These are phyloP conservation scores for Buphagus erythrorhynchus DNA, from an alignment of 2,797 vertebrate genomes.

Conservation along the genomic window DNA sequence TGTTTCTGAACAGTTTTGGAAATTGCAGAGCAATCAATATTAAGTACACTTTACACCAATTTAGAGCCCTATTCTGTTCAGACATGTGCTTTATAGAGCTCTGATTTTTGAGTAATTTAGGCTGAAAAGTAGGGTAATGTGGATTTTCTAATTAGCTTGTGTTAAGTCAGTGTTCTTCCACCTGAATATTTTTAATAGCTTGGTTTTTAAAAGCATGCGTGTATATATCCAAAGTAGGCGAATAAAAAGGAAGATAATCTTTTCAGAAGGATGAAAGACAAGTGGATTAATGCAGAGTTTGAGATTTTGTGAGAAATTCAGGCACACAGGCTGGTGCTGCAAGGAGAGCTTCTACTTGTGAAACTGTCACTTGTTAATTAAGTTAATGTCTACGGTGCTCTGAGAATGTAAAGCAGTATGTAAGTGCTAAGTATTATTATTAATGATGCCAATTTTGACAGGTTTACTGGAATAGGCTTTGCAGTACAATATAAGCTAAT, in stretches of 20 bases:
- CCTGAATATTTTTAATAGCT: constrained; percentile 52
- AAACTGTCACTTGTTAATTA: constrained; percentile 71
- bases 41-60: constrained; percentile 72
- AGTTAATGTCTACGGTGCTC: constrained; percentile 35
- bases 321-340: neutral
- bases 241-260: constrained; percentile 41
- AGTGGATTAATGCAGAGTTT: constrained; percentile 35
- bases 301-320: constrained; percentile 41
- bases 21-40: constrained; percentile 75
- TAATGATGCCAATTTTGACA: constrained; percentile 59
- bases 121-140: constrained; percentile 62
- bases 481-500: constrained; percentile 43
- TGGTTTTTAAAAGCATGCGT: constrained; percentile 38
- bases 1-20: constrained; percentile 72
- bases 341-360: constrained; percentile 45
- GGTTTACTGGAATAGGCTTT: constrained; percentile 56
- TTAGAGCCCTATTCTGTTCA: constrained; percentile 65
- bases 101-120: constrained; percentile 65
- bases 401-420: constrained; percentile 45
- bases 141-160: constrained; percentile 68
- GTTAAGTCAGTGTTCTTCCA: constrained; percentile 56
- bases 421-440: constrained; percentile 66
- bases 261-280: constrained; percentile 61
- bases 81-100: constrained; percentile 23
- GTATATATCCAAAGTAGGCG: neutral